phyloP scores from a whole-genome alignment of 2,888 invertebrate species.

The Pachliopta kotzebuea region DNA sequence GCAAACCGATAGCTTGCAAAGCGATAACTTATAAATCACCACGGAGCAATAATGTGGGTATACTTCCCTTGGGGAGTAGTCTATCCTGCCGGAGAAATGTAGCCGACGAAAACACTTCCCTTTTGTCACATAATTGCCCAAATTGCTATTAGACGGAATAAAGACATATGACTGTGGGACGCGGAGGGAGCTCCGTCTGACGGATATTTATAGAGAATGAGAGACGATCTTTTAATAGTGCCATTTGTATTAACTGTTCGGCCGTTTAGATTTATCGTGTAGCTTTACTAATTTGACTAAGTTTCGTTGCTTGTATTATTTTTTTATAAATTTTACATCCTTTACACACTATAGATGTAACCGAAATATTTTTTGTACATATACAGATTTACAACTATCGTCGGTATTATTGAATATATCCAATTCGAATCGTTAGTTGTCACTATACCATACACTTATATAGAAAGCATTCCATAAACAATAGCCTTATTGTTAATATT shows the following conservation, averaged over 20 bases:
- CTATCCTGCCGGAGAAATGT: slow-evolving; percentile 52
- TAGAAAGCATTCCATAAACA: no score
- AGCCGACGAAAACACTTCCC: slow-evolving; percentile 69
- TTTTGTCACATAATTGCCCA: slow-evolving; percentile 78
- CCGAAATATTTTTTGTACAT: not conserved
- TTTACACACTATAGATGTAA: not conserved
- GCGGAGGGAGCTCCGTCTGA: slow-evolving; percentile 34
- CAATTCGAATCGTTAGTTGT: not conserved
- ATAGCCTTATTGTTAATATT: no score
- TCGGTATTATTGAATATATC: not conserved
- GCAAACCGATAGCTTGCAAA: slow-evolving; percentile 43
- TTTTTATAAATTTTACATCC: not conserved
- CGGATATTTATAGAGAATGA: slow-evolving; percentile 46
- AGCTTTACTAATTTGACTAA: slow-evolving; percentile 29
- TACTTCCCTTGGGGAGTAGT: slow-evolving; percentile 52
- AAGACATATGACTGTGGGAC: slow-evolving; percentile 72
- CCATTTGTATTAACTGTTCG: slow-evolving; percentile 51
- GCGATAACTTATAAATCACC: slow-evolving; percentile 68
- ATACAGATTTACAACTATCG: not conserved
- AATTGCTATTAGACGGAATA: slow-evolving; percentile 80
- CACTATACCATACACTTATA: no score
- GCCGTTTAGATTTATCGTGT: slow-evolving; percentile 22
- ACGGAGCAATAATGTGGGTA: slow-evolving; percentile 71
- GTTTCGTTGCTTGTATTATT: slow-evolving; percentile 7
- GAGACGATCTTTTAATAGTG: slow-evolving; percentile 74